Evolutionary conservation across 2,888 invertebrate species (phyloP).

Genomic region (Pseudococcus longispinus): DNA sequence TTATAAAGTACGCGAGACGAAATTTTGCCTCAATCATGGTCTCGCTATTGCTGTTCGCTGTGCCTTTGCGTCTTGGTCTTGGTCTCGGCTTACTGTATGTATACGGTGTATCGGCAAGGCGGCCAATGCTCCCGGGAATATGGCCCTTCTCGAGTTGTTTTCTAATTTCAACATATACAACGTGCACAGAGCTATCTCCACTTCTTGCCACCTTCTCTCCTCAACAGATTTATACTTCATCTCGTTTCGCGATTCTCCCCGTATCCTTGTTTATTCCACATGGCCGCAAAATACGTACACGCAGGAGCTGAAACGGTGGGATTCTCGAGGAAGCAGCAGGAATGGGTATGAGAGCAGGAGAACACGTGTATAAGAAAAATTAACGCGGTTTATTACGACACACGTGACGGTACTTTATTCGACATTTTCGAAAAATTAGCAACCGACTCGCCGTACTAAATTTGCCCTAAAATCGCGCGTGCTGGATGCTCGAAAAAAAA

Average conservation of each 20-base stretch:
- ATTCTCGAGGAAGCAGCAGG: neutral
- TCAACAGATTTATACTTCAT: neutral
- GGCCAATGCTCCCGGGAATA: neutral
- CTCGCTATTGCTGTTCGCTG: neutral
- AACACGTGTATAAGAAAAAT: conserved; percentile 6
- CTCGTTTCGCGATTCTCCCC: neutral
- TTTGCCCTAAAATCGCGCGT: neutral
- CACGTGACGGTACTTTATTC: neutral
- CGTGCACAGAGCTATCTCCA: neutral
- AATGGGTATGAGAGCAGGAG: neutral
- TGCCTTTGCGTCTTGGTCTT: neutral
- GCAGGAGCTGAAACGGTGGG: neutral
- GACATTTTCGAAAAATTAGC: neutral
- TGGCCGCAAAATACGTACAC: neutral
- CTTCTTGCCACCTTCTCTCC: neutral
- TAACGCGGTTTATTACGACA: conserved; percentile 11
- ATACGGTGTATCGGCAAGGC: neutral
- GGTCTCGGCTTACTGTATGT: neutral
- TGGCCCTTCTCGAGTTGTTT: neutral
- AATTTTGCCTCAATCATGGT: conserved; percentile 6
- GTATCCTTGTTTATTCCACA: neutral
- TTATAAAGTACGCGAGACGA: conserved; percentile 6
- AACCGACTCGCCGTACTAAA: neutral
- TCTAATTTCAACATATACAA: neutral
- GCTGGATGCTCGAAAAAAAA: neutral